A percentile compares a stretch with the other conserved stretches of the same genome.
These are phyloP conservation scores for Dascyllus trimaculatus DNA, from an alignment of 2,113 vertebrate genomes.

Conservation along the genomic window DNA sequence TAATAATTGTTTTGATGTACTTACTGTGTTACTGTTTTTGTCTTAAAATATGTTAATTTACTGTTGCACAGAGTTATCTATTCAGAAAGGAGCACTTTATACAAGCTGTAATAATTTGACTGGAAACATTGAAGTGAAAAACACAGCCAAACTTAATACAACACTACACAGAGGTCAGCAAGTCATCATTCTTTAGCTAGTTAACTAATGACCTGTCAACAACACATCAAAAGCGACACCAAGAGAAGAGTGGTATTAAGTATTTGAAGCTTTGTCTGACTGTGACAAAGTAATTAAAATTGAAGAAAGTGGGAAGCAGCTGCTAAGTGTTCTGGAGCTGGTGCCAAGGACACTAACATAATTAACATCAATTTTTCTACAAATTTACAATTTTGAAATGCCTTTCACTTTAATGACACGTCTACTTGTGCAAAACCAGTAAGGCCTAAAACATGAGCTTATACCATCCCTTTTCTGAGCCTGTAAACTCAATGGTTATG, in stretches of 20 bases:
- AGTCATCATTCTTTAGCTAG: slow-evolving; percentile 8
- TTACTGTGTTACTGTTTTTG: too few species aligned
- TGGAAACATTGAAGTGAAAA: neutral
- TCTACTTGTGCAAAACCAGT: too few species aligned
- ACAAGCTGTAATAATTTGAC: neutral
- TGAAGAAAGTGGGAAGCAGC: slow-evolving; percentile 16
- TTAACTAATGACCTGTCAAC: slow-evolving; percentile 10
- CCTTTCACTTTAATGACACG: too few species aligned
- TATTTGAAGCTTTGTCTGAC: neutral
- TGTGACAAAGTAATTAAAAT: slow-evolving; percentile 53
- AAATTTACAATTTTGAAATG: neutral
- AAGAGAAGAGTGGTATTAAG: neutral
- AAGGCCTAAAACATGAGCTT: too few species aligned
- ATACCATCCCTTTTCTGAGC: too few species aligned
- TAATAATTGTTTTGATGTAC: too few species aligned
- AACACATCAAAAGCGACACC: neutral
- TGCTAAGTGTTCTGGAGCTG: slow-evolving; percentile 1
- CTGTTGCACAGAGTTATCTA: neutral
- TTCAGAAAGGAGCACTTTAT: neutral
- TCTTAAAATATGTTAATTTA: too few species aligned
- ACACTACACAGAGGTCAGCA: neutral
- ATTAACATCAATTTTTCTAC: slow-evolving; percentile 41
- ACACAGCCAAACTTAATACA: neutral
- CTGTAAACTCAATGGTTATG: too few species aligned
- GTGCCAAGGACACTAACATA: slow-evolving; percentile 35